A percentile compares a stretch with the other conserved stretches of the same genome.
These are phyloP conservation scores for Plecotus auritus DNA, from an alignment of 2,113 vertebrate species.

Conservation along the genomic window DNA sequence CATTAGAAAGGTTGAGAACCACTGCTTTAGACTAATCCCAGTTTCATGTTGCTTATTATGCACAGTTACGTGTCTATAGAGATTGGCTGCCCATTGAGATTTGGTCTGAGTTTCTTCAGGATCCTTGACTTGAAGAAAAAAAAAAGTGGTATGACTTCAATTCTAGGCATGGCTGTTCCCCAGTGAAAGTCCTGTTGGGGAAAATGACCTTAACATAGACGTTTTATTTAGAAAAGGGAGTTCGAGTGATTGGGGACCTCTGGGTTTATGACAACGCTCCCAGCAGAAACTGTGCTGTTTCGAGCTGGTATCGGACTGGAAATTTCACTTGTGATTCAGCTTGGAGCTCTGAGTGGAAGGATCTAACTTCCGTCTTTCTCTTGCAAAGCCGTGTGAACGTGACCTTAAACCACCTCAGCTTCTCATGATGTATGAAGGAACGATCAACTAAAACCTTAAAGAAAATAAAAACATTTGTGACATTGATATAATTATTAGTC, in stretches of 20 bases:
- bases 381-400: not conserved
- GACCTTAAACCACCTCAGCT: slow-evolving; percentile 44
- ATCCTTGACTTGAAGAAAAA: not conserved
- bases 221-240: slow-evolving; percentile 43
- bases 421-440: slow-evolving; percentile 41
- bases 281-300: not conserved
- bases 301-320: not conserved
- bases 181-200: not conserved
- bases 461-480: slow-evolving; percentile 58
- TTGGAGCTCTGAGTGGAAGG: not conserved
- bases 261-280: slow-evolving; percentile 25
- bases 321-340: slow-evolving; percentile 2
- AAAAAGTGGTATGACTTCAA: not conserved
- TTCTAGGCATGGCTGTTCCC: not conserved
- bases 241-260: not conserved
- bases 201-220: slow-evolving; percentile 6
- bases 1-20: too few relatives aligned
- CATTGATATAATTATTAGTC: slow-evolving; percentile 35
- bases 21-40: too few relatives aligned
- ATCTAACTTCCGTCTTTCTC: not conserved
- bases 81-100: not conserved
- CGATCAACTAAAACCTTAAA: slow-evolving; percentile 26
- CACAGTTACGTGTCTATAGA: not conserved
- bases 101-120: not conserved
- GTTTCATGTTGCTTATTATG: not conserved